Percentiles rank a stretch among this genome's conserved stretches.
Conservation (phyloP, 1,140 invertebrate genomes). For the Battus philenor region DNA sequence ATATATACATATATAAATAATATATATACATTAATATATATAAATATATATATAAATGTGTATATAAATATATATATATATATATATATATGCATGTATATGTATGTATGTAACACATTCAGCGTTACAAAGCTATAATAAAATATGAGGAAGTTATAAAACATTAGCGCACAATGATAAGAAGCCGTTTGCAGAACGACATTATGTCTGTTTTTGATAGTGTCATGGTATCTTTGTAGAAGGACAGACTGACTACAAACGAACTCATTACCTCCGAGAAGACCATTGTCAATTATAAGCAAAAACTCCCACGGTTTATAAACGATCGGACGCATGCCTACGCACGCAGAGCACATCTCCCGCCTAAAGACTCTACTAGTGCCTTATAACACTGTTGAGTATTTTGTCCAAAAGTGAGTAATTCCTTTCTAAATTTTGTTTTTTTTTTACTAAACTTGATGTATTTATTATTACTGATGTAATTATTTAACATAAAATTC, state of each 20-base stretch:
- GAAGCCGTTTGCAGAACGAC: slow-evolving; percentile 38
- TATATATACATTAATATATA: no score
- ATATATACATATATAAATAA: no score
- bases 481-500: no score
- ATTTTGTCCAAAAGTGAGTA: slow-evolving; percentile 13
- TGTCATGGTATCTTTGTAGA: slow-evolving; percentile 55
- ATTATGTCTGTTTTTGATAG: slow-evolving; percentile 44
- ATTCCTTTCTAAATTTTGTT: slow-evolving; percentile 15
- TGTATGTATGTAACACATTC: no score
- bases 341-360: slow-evolving; percentile 61
- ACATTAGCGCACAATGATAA: slow-evolving; percentile 14
- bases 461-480: no score
- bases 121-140: no score
- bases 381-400: slow-evolving; percentile 20
- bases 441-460: neutral
- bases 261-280: slow-evolving; percentile 64
- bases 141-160: slow-evolving; percentile 16
- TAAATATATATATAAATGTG: no score
- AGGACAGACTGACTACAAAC: slow-evolving; percentile 66
- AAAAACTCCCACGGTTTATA: slow-evolving; percentile 72
- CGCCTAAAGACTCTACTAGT: slow-evolving; percentile 33
- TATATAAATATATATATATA: no score
- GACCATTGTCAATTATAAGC: slow-evolving; percentile 66
- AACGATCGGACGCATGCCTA: slow-evolving; percentile 47
- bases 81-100: no score